Base-by-base conservation (phyloP, 1,140 invertebrate genomes). In the Eumeta japonica region DNA sequence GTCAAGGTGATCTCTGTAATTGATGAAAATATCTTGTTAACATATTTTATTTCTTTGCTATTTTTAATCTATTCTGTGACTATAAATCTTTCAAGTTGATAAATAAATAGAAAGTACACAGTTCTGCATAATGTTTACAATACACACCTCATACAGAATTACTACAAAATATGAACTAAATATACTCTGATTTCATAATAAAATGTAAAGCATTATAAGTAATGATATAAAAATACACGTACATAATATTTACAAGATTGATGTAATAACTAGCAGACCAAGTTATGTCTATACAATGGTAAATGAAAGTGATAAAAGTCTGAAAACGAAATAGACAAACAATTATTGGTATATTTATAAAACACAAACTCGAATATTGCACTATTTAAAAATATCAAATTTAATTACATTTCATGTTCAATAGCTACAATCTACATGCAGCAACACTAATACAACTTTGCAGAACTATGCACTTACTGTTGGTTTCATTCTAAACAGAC, bases 381-480 rank as follows among this genome's bases (percentile, higher is more conserved):
- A 24, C 20, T 24, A 7, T 7, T n/a, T 24, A n/a, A 24, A 24
- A 24, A 5, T 24, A 24, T 3, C 28, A 18, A 30, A 27, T 36
- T 36, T 20, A 28, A 14, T 15, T 29, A 39, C 28, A 32, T 41
- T 39, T 47, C 46, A 5, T 24, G 5, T 24, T 24, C 20, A 7
- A 24, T 24, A 24, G 5, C 5, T 24, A 7, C n/a, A 7, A 24
- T 7, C 5, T n/a, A 7, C 5, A 24, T 7, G 5, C n/a, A 7
- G 20, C 20, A 24, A 24, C 20, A 7, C n/a, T 24, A 5, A 24
- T n/a, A 24, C 20, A 24, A 24, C 48, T 56, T 61, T 73, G 68
- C 68, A 68, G 65, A 68, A 70, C 68, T 63, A 70, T 73, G 68
- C 65, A 68, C 68, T 73, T 66, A 73, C 68, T 53, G 54, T 37